A percentile compares a stretch with the other conserved stretches of the same genome.
Conservation (phyloP, 1,140 invertebrate genomes). For the Hormaphis cornu region DNA sequence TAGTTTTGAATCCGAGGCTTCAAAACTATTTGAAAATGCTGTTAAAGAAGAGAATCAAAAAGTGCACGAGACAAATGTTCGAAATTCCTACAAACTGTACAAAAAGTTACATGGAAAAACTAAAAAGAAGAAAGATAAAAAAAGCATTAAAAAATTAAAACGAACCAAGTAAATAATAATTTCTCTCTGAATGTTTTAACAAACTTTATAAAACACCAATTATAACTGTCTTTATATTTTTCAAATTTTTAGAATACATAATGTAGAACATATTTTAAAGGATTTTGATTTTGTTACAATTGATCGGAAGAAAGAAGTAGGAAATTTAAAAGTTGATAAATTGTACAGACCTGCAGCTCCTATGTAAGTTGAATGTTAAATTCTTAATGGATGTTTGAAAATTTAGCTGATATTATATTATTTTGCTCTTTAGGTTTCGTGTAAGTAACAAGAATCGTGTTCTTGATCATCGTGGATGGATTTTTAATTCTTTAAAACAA, state of each 20-base stretch:
- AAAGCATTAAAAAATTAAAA: neutral
- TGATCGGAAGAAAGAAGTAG: conserved; percentile 10
- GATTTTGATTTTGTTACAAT: conserved; percentile 6
- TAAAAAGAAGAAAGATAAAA: conserved; percentile 20
- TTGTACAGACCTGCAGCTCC: conserved; percentile 19
- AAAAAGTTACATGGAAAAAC: conserved; percentile 15
- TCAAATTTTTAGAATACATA: neutral
- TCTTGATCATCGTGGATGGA: conserved; percentile 2
- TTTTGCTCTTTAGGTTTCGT: conserved; percentile 14
- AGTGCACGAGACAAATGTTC: neutral
- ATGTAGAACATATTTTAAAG: neutral
- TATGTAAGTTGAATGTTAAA: neutral
- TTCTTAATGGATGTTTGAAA: neutral
- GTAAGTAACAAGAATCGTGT: conserved; percentile 9
- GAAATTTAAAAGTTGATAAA: conserved; percentile 31
- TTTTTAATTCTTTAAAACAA: neutral
- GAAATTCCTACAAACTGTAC: neutral
- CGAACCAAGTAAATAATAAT: neutral
- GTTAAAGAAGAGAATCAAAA: neutral
- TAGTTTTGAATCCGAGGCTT: conserved; percentile 11
- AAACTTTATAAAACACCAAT: neutral
- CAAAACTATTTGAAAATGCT: neutral
- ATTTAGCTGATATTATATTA: neutral
- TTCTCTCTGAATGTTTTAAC: neutral
- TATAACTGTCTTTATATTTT: neutral